phyloP scores from a whole-genome alignment of 1,140 invertebrate species.

The Drosophila albomicans region DNA sequence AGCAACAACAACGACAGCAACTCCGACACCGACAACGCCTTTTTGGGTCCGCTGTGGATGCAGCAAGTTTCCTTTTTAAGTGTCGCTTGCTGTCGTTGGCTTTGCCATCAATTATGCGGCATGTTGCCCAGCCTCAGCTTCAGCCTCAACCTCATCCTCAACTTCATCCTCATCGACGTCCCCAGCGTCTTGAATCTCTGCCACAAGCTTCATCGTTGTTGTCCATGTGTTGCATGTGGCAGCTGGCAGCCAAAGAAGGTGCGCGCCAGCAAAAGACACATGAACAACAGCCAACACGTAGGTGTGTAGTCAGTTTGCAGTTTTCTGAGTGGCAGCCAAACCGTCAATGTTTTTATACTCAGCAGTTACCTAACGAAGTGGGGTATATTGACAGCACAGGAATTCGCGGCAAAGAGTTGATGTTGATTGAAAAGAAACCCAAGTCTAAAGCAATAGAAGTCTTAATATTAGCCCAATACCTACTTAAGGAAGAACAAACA shows the following conservation, averaged over 20 bases:
- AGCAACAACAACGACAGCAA: conserved; percentile 4
- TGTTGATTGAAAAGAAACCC: too few species aligned
- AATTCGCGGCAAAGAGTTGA: too few species aligned
- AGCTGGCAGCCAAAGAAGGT: conserved; percentile 64
- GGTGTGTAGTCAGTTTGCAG: conserved; percentile 49
- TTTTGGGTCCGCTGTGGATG: conserved; percentile 69
- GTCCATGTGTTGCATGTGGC: conserved; percentile 46
- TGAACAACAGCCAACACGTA: conserved; percentile 41
- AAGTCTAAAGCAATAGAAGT: too few species aligned
- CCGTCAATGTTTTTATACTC: conserved; percentile 36
- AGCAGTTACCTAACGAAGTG: background rate
- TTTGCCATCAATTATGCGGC: conserved; percentile 80
- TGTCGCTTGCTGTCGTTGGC: conserved; percentile 57
- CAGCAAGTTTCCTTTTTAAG: conserved; percentile 81
- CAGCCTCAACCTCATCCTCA: conserved; percentile 16
- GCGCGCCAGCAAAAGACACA: conserved; percentile 25
- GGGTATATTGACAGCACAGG: background rate
- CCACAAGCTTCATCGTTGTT: conserved; percentile 20
- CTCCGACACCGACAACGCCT: conserved; percentile 72
- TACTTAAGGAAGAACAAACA: too few species aligned
- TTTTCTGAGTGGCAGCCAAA: conserved; percentile 39
- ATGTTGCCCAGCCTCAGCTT: conserved; percentile 59
- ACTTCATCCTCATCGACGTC: conserved; percentile 26
- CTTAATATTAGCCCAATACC: too few species aligned
- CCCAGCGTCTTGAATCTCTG: conserved; percentile 9